These are phyloP conservation scores for Catalaphyllia jardinei DNA, from an alignment of 64 coral and sea anemone species.

Conservation along the genomic window DNA sequence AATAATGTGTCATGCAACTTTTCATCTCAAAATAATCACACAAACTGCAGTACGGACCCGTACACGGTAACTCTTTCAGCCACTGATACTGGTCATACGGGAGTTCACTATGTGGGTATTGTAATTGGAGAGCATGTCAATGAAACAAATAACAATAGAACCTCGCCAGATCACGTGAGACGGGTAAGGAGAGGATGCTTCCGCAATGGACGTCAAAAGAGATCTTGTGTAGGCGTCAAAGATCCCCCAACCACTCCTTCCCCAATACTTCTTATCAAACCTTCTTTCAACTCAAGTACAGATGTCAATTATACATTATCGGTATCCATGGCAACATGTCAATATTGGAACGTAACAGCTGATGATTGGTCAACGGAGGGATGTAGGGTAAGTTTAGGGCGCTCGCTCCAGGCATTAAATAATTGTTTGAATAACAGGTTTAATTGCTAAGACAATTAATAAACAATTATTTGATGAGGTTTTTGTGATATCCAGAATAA, in stretches of 20 bases:
- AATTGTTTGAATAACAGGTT: too few relatives aligned
- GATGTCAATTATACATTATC: slow-evolving; percentile 86
- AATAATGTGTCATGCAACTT: slow-evolving; percentile 70
- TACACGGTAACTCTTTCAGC: slow-evolving; percentile 70
- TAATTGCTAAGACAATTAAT: too few relatives aligned
- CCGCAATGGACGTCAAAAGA: slow-evolving; percentile 52
- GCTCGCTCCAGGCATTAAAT: too few relatives aligned
- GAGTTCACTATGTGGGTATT: slow-evolving; percentile 76
- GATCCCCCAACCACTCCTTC: slow-evolving; percentile 83
- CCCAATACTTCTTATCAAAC: slow-evolving; percentile 32
- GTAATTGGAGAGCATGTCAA: slow-evolving; percentile 1
- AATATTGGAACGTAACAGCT: slow-evolving; percentile 74
- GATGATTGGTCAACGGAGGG: slow-evolving; percentile 75
- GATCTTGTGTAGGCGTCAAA: slow-evolving; percentile 92
- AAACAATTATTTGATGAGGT: too few relatives aligned
- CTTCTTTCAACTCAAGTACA: slow-evolving; percentile 47
- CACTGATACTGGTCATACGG: slow-evolving; percentile 65
- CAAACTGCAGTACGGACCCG: slow-evolving; percentile 60
- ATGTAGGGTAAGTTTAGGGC: slow-evolving; percentile 54
- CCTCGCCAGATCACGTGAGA: not conserved
- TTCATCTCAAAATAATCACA: slow-evolving; percentile 6
- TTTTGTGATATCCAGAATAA: too few relatives aligned
- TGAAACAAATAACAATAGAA: not conserved
- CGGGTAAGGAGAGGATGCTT: slow-evolving; percentile 70
- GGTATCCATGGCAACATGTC: slow-evolving; percentile 74